Evolutionary conservation across 2,797 vertebrate species (phyloP).

Genomic region (Crax fasciolata): DNA sequence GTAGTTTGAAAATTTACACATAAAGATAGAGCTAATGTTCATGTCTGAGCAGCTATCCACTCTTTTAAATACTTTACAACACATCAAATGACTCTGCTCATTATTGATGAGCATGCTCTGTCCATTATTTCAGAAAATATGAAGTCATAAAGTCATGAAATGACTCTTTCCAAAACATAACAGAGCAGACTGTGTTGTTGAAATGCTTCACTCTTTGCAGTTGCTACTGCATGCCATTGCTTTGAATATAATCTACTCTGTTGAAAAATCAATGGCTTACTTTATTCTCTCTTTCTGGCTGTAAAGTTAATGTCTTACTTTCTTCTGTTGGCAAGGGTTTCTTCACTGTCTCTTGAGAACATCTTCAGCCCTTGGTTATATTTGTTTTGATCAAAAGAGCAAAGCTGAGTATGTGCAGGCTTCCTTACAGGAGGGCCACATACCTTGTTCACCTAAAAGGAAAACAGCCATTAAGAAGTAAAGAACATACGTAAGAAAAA

Average conservation of each 20-base stretch:
- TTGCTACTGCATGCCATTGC: not conserved
- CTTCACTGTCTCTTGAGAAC: slow-evolving; percentile 75
- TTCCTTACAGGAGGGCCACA: slow-evolving; percentile 85
- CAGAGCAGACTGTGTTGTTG: not conserved
- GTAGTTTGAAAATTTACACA: not conserved
- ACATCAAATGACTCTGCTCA: not conserved
- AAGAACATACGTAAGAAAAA: not conserved
- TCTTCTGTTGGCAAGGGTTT: slow-evolving; percentile 84
- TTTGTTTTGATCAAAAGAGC: slow-evolving; percentile 80
- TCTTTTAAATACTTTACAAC: not conserved
- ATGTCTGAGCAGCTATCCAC: not conserved
- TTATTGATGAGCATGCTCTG: no score
- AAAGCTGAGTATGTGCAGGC: slow-evolving; percentile 71
- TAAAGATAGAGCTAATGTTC: not conserved
- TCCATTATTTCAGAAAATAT: not conserved
- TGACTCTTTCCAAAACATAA: not conserved
- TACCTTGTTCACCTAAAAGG: slow-evolving; percentile 85
- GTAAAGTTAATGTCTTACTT: slow-evolving; percentile 87
- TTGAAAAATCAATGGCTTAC: slow-evolving; percentile 77
- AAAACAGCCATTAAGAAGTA: slow-evolving; percentile 22
- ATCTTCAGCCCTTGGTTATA: slow-evolving; percentile 82
- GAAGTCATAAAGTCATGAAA: not conserved
- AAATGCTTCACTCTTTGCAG: slow-evolving; percentile 1
- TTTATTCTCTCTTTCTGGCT: slow-evolving; percentile 78
- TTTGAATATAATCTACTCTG: slow-evolving; percentile 47